A percentile compares a stretch with the other conserved stretches of the same genome.
phyloP scores from a whole-genome alignment of 2,888 invertebrate species.

The Dimorphilus gyrociliatus region DNA sequence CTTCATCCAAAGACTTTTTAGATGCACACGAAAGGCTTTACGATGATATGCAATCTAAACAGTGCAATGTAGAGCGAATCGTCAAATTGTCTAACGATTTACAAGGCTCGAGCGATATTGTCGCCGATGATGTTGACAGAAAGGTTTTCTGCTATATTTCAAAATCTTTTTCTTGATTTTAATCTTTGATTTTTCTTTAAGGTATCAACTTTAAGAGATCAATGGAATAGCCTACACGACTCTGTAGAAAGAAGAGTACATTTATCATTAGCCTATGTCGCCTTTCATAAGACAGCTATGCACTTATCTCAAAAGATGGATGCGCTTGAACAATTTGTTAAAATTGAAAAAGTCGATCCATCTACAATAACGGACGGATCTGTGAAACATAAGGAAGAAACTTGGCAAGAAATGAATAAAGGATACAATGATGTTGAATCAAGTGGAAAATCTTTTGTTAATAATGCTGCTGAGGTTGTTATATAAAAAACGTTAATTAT shows the following conservation, averaged over 20 bases:
- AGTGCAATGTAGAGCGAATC: constrained; percentile 47
- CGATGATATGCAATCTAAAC: constrained; percentile 46
- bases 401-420: constrained; percentile 50
- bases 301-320: constrained; percentile 45
- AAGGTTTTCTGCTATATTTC: no score
- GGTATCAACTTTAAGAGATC: constrained; percentile 26
- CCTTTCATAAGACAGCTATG: constrained; percentile 54
- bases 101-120: no score
- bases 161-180: no score
- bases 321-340: constrained; percentile 47
- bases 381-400: constrained; percentile 43
- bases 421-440: constrained; percentile 51
- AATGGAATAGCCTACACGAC: constrained; percentile 32
- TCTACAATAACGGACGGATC: constrained; percentile 40
- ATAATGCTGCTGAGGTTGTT: constrained; percentile 10
- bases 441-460: constrained; percentile 45
- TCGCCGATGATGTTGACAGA: no score
- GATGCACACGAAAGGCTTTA: constrained; percentile 55
- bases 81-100: constrained; percentile 47
- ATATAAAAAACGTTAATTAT: background rate
- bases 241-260: constrained; percentile 44
- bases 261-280: constrained; percentile 50
- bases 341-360: constrained; percentile 39
- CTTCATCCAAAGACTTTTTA: constrained; percentile 51
- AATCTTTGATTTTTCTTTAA: no score